Base-by-base conservation (phyloP, 2,888 invertebrate species). In the Venusia cambrica region DNA sequence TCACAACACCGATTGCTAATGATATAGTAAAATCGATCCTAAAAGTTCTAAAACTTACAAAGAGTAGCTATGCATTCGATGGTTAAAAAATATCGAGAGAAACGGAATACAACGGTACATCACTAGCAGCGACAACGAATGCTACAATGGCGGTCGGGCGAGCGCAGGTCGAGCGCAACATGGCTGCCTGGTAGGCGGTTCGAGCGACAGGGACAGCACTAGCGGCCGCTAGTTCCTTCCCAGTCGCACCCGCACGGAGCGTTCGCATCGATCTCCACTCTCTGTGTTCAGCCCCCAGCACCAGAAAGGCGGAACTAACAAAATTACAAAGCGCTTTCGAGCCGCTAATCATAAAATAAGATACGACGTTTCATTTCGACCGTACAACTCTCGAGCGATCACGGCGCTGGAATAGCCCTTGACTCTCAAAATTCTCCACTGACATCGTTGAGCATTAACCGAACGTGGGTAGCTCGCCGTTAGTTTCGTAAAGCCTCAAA, bases 311-410 rank as follows among this genome's bases (percentile, higher is more conserved):
- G 87, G 87, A 87, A 87, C 87, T 85, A 87, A 87, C 87, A 85
- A 85, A 85, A 87, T 87, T 85, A 87, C 87, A 84, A 81, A 85
- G 87, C 84, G 85, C 85, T 85, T 84, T 85, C 85, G 83, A 83
- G 87, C 87, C 87, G 85, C 87, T 87, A 87, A 87, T 87, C 87
- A 87, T 85, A 85, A 85, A 85, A 87, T 87, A 87, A 87, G 87
- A 87, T 85, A 87, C 87, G 87, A 85, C 87, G 87, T 87, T 87
- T 85, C 87, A 87, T 87, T 85, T 84, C 81, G 81, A 81, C 78
- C 83, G 83, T 84, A 81, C 76, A 71, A 76, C 84, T 80, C 83
- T 83, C 78, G 66, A 81, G 81, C 75, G 85, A 84, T 85, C 84
- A 75, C 83, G 80, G 78, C 68, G 79, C 76, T 65, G 75, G 81